Conservation (phyloP, 2,888 invertebrate genomes). For the Portevinia maculata region DNA sequence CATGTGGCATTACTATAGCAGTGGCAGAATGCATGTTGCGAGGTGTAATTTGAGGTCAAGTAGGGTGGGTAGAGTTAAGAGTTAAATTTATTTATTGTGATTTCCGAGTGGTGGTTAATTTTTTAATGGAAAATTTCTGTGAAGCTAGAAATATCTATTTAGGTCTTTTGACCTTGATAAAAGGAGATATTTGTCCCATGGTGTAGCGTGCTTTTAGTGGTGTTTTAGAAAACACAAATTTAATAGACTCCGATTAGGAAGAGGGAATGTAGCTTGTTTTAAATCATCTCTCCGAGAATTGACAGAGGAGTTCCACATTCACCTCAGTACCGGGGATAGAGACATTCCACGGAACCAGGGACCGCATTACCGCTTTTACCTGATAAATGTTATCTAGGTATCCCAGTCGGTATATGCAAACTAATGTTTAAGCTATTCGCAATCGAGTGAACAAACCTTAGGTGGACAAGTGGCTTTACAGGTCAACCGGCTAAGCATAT, state of each 20-base stretch:
- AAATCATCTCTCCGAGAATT: no score
- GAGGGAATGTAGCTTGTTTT: no score
- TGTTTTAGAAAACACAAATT: background rate
- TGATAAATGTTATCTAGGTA: no score
- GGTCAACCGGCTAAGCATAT: no score
- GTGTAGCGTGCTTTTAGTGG: background rate
- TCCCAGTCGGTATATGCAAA: no score
- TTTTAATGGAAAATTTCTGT: conserved; percentile 71
- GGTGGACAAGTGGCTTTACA: no score
- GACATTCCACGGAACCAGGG: no score
- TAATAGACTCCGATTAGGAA: background rate
- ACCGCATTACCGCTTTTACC: no score
- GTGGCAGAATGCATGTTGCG: conserved; percentile 24
- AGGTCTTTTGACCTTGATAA: conserved; percentile 57
- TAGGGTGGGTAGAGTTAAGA: background rate
- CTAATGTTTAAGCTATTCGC: no score
- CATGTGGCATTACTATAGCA: background rate
- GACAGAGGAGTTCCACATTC: no score
- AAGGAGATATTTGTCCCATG: conserved; percentile 3
- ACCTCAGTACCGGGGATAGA: no score
- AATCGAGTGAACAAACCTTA: no score
- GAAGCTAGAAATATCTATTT: conserved; percentile 46
- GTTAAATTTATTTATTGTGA: conserved; percentile 63
- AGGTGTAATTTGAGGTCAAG: background rate
- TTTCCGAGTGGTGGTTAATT: conserved; percentile 68